Conservation (phyloP, 2,888 invertebrate species). For the Eupithecia exiguata region DNA sequence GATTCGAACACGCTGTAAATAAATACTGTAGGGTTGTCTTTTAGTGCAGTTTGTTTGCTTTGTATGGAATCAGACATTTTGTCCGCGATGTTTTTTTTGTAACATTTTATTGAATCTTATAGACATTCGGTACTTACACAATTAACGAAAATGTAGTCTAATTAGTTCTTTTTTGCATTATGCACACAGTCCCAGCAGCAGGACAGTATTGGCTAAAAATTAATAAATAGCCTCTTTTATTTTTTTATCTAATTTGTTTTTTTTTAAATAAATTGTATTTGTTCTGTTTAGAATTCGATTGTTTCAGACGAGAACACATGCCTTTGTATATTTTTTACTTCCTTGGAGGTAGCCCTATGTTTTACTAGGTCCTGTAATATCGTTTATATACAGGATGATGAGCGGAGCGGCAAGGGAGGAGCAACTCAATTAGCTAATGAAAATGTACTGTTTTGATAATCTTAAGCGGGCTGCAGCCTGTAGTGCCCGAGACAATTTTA, state of each 20-base stretch:
- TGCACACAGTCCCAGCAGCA: too few species aligned
- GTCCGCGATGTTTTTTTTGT: not conserved
- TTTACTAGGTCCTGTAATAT: slow-evolving; percentile 57
- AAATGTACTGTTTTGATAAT: slow-evolving; percentile 69
- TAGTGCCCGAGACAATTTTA: slow-evolving; percentile 40
- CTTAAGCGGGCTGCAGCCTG: slow-evolving; percentile 52
- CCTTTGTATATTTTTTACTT: not conserved
- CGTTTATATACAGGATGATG: slow-evolving; percentile 63
- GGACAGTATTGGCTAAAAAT: too few species aligned
- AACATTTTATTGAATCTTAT: too few species aligned
- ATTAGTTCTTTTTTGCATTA: too few species aligned
- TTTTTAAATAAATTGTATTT: too few species aligned
- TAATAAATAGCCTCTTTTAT: too few species aligned
- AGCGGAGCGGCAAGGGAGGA: slow-evolving; percentile 41
- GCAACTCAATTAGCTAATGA: slow-evolving; percentile 81
- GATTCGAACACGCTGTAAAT: slow-evolving; percentile 51
- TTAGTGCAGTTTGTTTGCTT: not conserved
- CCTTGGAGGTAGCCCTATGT: slow-evolving; percentile 52
- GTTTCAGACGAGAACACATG: not conserved
- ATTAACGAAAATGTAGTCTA: too few species aligned
- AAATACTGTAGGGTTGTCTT: slow-evolving; percentile 53
- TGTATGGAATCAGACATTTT: not conserved
- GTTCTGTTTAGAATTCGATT: not conserved
- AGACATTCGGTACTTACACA: too few species aligned
- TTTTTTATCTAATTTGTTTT: too few species aligned